Conservation (phyloP, 2,113 vertebrate species). For the Aegotheles bennettii region DNA sequence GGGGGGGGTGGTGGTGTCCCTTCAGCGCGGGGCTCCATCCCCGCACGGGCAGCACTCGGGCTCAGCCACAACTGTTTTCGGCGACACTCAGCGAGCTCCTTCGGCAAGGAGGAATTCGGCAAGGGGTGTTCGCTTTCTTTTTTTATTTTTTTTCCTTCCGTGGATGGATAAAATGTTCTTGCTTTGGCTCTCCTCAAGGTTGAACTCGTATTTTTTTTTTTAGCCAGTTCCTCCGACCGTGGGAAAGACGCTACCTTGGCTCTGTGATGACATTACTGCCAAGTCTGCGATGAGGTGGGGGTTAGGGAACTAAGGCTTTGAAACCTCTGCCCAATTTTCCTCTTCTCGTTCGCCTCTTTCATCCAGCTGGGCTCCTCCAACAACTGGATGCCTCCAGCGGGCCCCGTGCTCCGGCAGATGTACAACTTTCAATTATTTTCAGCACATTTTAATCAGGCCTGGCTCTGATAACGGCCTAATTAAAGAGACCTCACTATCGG, state of each 20-base stretch:
- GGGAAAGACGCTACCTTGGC: slow-evolving; percentile 78
- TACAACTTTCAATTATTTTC: slow-evolving; percentile 66
- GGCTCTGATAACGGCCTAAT: slow-evolving; percentile 71
- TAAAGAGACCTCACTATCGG: slow-evolving; percentile 63
- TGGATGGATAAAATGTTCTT: background rate
- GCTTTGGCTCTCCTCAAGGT: slow-evolving; percentile 61
- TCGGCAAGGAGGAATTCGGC: background rate
- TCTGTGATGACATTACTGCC: slow-evolving; percentile 25
- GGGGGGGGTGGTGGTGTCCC: background rate
- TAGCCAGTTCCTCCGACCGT: slow-evolving; percentile 39
- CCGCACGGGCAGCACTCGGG: background rate
- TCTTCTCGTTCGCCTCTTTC: background rate
- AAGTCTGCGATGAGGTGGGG: slow-evolving; percentile 46
- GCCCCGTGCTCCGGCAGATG: slow-evolving; percentile 47
- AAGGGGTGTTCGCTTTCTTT: background rate
- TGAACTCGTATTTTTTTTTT: background rate
- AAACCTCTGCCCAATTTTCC: slow-evolving; percentile 20
- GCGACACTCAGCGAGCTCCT: background rate
- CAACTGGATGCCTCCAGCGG: slow-evolving; percentile 31
- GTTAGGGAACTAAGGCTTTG: slow-evolving; percentile 8
- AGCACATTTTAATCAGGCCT: slow-evolving; percentile 66
- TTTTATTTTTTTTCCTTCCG: background rate
- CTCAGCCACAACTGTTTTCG: background rate
- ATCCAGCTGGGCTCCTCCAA: slow-evolving; percentile 40
- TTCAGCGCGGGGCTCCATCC: background rate